Evolutionary conservation across 2,888 invertebrate genomes (phyloP).

Genomic region (Sphaerophoria taeniata): DNA sequence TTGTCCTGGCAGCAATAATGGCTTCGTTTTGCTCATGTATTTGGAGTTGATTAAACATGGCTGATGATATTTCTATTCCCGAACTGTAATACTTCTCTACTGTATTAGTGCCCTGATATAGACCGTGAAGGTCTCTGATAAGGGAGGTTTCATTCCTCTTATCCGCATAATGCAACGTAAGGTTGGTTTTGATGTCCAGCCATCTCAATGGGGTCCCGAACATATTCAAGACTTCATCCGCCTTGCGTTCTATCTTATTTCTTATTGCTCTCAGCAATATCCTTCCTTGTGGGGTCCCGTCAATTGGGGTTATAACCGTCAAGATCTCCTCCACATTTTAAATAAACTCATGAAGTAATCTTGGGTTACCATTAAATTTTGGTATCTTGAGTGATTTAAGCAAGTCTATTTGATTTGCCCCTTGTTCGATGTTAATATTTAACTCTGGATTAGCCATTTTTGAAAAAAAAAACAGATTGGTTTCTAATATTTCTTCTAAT

Average conservation of each 20-base stretch:
- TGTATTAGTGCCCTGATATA: neutral
- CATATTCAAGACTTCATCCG: neutral
- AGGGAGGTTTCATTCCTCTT: neutral
- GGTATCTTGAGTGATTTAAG: too few species aligned
- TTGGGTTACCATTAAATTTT: too few species aligned
- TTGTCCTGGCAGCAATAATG: neutral
- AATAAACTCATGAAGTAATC: neutral
- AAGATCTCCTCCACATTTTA: neutral
- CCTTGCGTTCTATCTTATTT: constrained; percentile 3
- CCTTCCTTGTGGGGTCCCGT: neutral
- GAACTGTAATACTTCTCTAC: too few species aligned
- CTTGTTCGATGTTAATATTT: too few species aligned
- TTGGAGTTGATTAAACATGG: too few species aligned
- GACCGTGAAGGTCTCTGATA: neutral
- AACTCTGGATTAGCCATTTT: too few species aligned
- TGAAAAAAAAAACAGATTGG: too few species aligned
- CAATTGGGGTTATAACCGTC: neutral
- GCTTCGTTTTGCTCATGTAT: too few species aligned
- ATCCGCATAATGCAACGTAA: neutral
- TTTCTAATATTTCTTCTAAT: too few species aligned
- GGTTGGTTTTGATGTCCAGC: neutral
- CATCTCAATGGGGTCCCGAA: constrained; percentile 16
- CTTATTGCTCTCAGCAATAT: neutral
- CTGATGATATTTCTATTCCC: too few species aligned
- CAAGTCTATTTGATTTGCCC: too few species aligned